Evolutionary conservation across 2,113 vertebrate genomes (phyloP).

Genomic region (Pangasianodon hypophthalmus): DNA sequence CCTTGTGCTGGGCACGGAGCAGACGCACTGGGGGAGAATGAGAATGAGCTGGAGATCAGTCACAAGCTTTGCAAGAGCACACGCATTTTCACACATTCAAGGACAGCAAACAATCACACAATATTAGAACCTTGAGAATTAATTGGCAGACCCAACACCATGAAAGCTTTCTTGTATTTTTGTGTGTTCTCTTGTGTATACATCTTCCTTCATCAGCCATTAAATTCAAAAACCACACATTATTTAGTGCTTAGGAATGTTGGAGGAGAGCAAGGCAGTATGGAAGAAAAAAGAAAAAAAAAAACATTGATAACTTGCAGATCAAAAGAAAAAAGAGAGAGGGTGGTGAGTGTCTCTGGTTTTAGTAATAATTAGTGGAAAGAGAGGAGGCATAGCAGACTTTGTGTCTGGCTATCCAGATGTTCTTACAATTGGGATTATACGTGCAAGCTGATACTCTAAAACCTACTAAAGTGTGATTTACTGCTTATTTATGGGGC

Average conservation of each 20-base stretch:
- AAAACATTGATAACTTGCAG: not conserved
- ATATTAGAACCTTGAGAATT: slow-evolving; percentile 16
- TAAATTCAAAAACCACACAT: not conserved
- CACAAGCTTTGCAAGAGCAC: not conserved
- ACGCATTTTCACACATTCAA: slow-evolving; percentile 34
- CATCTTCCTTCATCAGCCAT: not conserved
- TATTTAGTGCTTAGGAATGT: not conserved
- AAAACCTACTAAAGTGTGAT: not conserved
- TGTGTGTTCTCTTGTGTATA: not conserved
- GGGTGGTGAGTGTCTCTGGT: not conserved
- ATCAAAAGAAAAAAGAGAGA: not conserved
- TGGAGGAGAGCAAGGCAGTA: not conserved
- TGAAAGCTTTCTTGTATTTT: not conserved
- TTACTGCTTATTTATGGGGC: slow-evolving; percentile 8
- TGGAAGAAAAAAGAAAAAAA: not conserved
- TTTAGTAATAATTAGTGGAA: not conserved
- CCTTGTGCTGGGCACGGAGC: slow-evolving; percentile 52
- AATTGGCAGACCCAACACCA: slow-evolving; percentile 21
- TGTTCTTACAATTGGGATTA: not conserved
- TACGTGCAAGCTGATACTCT: not conserved
- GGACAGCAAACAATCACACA: slow-evolving; percentile 6
- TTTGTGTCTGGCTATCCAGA: slow-evolving; percentile 2
- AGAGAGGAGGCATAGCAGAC: not conserved
- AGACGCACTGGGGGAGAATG: slow-evolving; percentile 48
- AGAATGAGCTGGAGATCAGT: slow-evolving; percentile 49